A percentile compares a stretch with the other conserved stretches of the same genome.
phyloP scores from a whole-genome alignment of 2,113 vertebrate species.

The Dicaeum eximium region DNA sequence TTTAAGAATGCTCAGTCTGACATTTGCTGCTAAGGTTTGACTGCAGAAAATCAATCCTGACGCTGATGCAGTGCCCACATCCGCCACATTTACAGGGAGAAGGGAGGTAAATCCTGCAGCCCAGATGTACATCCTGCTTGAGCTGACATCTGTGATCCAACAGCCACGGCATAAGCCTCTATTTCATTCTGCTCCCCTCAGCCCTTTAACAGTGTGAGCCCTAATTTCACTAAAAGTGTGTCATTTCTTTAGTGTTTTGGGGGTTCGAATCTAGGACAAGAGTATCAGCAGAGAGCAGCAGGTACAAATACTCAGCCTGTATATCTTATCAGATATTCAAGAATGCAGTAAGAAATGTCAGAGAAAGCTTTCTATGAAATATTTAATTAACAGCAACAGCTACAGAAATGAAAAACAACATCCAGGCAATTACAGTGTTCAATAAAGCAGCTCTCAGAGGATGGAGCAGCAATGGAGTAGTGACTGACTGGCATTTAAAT shows the following conservation, averaged over 20 bases:
- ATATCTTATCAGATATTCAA: conserved; percentile 82
- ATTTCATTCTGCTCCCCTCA: conserved; percentile 43
- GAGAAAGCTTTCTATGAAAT: conserved; percentile 72
- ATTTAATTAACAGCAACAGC: conserved; percentile 83
- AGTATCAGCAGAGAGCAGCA: conserved; percentile 78
- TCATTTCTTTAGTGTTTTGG: conserved; percentile 91
- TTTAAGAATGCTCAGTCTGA: neutral
- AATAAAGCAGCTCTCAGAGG: conserved; percentile 75
- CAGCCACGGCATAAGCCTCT: conserved; percentile 42
- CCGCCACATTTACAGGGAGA: accelerated
- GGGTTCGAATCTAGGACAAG: conserved; percentile 80
- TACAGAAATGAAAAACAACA: conserved; percentile 81
- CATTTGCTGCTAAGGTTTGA: neutral
- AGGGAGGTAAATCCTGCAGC: neutral
- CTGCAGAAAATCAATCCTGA: neutral
- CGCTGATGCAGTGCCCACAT: neutral
- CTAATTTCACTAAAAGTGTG: conserved; percentile 88
- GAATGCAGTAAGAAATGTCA: conserved; percentile 75
- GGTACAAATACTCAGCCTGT: conserved; percentile 66
- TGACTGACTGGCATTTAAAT: conserved; percentile 79
- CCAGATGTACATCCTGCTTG: neutral
- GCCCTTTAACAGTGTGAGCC: conserved; percentile 79
- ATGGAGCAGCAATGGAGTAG: conserved; percentile 70
- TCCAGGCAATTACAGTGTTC: conserved; percentile 78
- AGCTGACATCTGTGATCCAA: neutral